Conservation (phyloP, 2,797 vertebrate genomes). For the Gymnopithys bicolor region DNA sequence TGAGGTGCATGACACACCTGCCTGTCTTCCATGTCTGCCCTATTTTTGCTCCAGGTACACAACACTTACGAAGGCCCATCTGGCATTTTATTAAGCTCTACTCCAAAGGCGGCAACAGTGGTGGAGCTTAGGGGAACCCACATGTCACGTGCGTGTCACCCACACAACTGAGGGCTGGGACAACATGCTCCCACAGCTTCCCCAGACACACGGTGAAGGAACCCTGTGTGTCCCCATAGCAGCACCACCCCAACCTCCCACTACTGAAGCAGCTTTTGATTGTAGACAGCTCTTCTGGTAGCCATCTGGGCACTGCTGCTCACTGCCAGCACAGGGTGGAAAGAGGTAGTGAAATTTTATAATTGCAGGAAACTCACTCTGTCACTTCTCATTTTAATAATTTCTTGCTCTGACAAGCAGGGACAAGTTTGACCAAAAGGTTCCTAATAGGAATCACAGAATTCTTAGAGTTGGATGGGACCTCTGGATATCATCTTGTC, state of each 20-base stretch:
- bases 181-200: rapidly evolving
- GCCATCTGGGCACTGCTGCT: neutral
- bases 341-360: neutral
- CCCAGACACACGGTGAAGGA: rapidly evolving
- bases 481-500: neutral
- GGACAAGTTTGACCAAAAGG: neutral
- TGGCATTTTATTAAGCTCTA: neutral
- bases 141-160: rapidly evolving
- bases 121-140: rapidly evolving
- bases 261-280: rapidly evolving
- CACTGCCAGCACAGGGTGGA: rapidly evolving
- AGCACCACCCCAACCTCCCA: neutral
- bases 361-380: neutral
- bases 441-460: neutral
- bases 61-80: neutral
- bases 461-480: neutral
- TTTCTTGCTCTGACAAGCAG: neutral
- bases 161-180: rapidly evolving
- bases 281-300: neutral
- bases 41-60: neutral
- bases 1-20: neutral
- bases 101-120: neutral
- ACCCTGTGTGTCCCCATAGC: rapidly evolving
- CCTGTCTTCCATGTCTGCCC: neutral
- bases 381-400: neutral